Base-by-base conservation (phyloP, 2,113 vertebrate species). In the Dasypus novemcinctus region DNA sequence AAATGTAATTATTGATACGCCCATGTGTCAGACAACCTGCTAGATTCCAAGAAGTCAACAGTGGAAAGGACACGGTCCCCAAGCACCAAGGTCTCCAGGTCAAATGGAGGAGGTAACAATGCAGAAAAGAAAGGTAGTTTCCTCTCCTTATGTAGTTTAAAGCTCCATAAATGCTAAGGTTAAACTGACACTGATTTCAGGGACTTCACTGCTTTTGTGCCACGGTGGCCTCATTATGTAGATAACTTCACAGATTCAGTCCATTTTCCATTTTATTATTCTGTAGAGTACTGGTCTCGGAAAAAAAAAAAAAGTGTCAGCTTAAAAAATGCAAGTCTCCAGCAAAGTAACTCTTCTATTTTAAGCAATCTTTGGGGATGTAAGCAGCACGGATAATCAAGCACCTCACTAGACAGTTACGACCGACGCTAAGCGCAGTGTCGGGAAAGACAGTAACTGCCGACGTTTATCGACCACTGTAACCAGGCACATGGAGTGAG, bases 241-340 rank as follows among this genome's bases (percentile, higher is more conserved):
- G 87, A 90, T 46, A 92, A 78, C 29, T 36, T 96, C 97, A 96
- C 93, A 93, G 83, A 93, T 84, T 36, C 38, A 21, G 90, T 91
- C 64, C 81, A 84, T 87, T 83, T 91, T 91, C 64, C 81, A 84
- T 87, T 83, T 85, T 86, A 96, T 93, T 95, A 92, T 81, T 66
- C 92, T 74, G n/a, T 64, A 87, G 68, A 88, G 38, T 23, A 71
- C 36, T 68, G 17, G 17, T 78, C 82, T 95, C 71, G 80, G 80
- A 63, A 88, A 93, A 82, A 23, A 76, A 94, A 86, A 83, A 81
- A 80, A 79, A 4, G 71, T 80, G 63, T 92, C 92, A 79, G 61
- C 64, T 94, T 82, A 68, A 92, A 91, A 95, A 96, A 88, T 90
- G 66, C 41, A 5, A 78, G 84, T 79, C 54, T 90, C 71, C 57